Percentiles rank a stretch among this genome's conserved stretches.
phyloP scores from a whole-genome alignment of 2,113 vertebrate genomes.

The Cnemophilus loriae region DNA sequence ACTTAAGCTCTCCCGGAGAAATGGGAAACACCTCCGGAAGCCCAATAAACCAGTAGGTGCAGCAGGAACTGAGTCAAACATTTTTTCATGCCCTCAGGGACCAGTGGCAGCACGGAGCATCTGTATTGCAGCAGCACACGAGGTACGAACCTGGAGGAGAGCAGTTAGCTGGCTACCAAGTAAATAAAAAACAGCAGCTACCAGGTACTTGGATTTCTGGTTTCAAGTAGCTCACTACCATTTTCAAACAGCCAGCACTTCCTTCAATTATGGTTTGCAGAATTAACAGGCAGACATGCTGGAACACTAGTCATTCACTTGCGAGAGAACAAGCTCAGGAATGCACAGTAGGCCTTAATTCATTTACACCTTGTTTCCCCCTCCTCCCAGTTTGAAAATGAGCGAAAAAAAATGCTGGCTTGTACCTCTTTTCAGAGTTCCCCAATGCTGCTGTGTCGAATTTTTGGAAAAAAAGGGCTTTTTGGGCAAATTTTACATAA shows the following conservation, averaged over 20 bases:
- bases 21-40: background rate
- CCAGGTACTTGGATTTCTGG: background rate
- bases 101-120: background rate
- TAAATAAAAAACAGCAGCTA: background rate
- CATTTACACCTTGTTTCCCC: background rate
- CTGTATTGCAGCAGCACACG: background rate
- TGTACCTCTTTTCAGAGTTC: background rate
- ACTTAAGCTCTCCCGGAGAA: background rate
- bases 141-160: rapidly evolving
- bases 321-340: background rate
- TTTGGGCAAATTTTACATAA: background rate
- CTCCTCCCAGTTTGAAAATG: background rate
- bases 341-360: background rate
- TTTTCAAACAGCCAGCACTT: background rate
- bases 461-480: background rate
- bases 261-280: background rate
- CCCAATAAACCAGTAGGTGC: background rate
- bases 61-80: background rate
- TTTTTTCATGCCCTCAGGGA: background rate
- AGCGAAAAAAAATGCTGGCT: background rate
- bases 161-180: background rate
- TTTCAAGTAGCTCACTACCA: background rate
- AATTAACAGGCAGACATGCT: background rate
- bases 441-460: background rate
- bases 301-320: background rate